Percentiles rank a stretch among this genome's conserved stretches.
phyloP scores from a whole-genome alignment of 2,797 vertebrate species.

The Danio albolineatus region DNA sequence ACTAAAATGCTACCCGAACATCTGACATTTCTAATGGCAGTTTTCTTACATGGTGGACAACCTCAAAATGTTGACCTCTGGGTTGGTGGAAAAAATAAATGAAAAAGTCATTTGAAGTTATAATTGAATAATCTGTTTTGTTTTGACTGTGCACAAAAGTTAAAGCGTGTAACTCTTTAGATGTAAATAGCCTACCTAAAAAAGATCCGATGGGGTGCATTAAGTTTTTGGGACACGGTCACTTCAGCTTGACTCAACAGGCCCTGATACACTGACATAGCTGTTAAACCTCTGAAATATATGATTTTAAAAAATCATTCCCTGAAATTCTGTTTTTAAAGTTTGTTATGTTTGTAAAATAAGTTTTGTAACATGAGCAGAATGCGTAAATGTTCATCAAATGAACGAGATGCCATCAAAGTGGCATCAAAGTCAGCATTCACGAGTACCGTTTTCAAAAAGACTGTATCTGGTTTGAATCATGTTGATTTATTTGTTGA shows the following conservation, averaged over 20 bases:
- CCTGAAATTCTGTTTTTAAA: background rate
- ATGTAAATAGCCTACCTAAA: background rate
- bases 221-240: background rate
- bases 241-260: slow-evolving; percentile 1
- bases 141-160: background rate
- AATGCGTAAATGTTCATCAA: background rate
- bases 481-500: background rate
- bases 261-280: background rate
- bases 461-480: background rate
- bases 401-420: no score
- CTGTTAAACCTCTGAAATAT: background rate
- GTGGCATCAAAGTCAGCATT: background rate
- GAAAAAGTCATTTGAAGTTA: background rate
- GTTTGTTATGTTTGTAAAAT: background rate
- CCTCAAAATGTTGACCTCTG: background rate
- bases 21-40: background rate
- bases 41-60: no score
- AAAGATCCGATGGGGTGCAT: background rate
- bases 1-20: background rate
- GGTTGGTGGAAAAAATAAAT: background rate
- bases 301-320: background rate
- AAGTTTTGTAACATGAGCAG: background rate
- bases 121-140: background rate
- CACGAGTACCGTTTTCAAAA: background rate
- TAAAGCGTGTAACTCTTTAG: background rate